Percentiles rank a stretch among this genome's conserved stretches.
These are phyloP conservation scores for Psix sp. DNA, from an alignment of 1,140 invertebrate genomes.

Conservation along the genomic window DNA sequence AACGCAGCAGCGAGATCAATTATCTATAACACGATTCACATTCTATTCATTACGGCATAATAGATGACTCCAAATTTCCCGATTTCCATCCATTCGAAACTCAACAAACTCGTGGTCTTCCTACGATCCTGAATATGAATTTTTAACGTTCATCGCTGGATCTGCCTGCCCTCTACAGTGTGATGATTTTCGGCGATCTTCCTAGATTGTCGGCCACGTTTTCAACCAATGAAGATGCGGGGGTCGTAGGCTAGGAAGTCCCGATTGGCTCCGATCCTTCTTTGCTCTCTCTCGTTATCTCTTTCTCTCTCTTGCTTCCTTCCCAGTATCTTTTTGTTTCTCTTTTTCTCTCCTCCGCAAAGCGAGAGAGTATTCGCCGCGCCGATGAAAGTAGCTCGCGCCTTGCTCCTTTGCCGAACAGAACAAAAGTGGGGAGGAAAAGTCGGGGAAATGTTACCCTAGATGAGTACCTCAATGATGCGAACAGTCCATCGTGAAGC, in stretches of 20 bases:
- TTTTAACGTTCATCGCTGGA: conserved; percentile 67
- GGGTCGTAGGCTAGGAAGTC: conserved; percentile 43
- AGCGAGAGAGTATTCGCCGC: conserved; percentile 36
- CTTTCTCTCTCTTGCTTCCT: conserved; percentile 11
- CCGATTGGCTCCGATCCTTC: conserved; percentile 46
- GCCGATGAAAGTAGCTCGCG: conserved; percentile 55
- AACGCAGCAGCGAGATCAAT: too few relatives aligned
- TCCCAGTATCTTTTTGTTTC: conserved; percentile 28
- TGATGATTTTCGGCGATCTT: conserved; percentile 69
- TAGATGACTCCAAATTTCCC: too few relatives aligned
- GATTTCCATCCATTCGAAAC: too few relatives aligned
- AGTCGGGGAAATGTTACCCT: conserved; percentile 54
- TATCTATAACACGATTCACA: too few relatives aligned
- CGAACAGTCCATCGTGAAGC: conserved; percentile 32
- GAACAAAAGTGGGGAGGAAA: conserved; percentile 46
- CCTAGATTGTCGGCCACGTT: conserved; percentile 46
- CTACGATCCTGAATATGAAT: conserved; percentile 66
- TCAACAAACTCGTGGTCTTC: too few relatives aligned
- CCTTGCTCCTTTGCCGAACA: conserved; percentile 31
- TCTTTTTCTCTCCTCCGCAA: conserved; percentile 11
- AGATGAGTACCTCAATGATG: conserved; percentile 26
- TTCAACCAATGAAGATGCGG: conserved; percentile 38
- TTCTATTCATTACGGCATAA: too few relatives aligned
- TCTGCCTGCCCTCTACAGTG: conserved; percentile 70
- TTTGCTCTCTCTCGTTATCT: conserved; percentile 7